Conservation (phyloP, 2,797 vertebrate genomes). For the Amniataba percoides region DNA sequence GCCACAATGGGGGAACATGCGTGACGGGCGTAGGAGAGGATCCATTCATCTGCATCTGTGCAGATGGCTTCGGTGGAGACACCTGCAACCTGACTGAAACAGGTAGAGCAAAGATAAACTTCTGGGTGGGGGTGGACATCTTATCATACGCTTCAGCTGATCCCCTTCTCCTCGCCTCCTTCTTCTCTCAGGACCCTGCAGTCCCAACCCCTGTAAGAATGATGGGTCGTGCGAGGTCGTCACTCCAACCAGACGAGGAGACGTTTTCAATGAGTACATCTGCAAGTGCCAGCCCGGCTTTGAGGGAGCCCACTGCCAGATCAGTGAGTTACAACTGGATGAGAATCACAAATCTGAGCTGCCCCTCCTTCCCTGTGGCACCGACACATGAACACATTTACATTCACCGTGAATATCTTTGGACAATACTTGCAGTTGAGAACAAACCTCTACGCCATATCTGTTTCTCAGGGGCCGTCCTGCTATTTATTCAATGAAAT, state of each 20-base stretch:
- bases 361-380: background rate
- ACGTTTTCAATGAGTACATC: conserved; percentile 90
- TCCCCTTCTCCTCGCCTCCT: background rate
- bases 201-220: conserved; percentile 92
- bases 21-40: conserved; percentile 85
- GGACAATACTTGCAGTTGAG: background rate
- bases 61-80: conserved; percentile 90
- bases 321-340: conserved; percentile 85
- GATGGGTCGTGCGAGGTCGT: conserved; percentile 87
- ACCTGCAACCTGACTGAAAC: conserved; percentile 92
- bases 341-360: conserved; percentile 2
- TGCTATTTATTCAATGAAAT: background rate
- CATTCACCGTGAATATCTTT: background rate
- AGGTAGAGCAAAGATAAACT: conserved; percentile 78
- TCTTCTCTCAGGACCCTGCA: conserved; percentile 88
- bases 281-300: conserved; percentile 92
- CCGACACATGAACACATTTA: background rate
- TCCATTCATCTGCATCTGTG: conserved; percentile 93
- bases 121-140: fast-evolving
- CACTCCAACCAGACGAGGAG: conserved; percentile 86
- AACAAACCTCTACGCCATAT: background rate
- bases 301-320: conserved; percentile 92
- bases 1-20: conserved; percentile 94
- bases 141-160: fast-evolving
- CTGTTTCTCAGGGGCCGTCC: background rate